Percentiles rank a stretch among this genome's conserved stretches.
These are phyloP conservation scores for Dicerorhinus sumatrensis DNA, from an alignment of 2,113 vertebrate genomes.

Conservation along the genomic window DNA sequence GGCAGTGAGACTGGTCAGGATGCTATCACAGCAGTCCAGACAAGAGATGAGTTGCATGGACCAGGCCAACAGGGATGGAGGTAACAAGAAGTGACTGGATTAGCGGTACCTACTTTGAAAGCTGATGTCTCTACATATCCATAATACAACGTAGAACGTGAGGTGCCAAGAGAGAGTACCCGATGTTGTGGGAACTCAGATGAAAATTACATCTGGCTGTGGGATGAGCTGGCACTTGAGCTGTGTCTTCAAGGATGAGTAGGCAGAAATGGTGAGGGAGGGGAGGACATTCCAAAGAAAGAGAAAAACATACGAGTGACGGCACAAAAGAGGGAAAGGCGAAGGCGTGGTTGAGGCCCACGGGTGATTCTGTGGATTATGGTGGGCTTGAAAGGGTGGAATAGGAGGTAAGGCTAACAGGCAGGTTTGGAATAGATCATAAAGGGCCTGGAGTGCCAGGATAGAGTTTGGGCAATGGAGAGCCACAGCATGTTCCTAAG, in stretches of 20 bases:
- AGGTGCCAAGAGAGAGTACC: slow-evolving; percentile 61
- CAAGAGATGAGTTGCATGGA: neutral
- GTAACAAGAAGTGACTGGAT: neutral
- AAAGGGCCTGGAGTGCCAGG: no score
- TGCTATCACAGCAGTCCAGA: neutral
- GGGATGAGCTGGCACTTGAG: slow-evolving; percentile 73
- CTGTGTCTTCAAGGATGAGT: slow-evolving; percentile 72
- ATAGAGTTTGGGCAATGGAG: neutral
- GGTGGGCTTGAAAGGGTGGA: neutral
- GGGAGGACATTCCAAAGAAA: slow-evolving; percentile 57
- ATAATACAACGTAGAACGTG: neutral
- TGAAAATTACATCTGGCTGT: slow-evolving; percentile 65
- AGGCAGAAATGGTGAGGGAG: slow-evolving; percentile 60
- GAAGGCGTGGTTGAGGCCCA: neutral
- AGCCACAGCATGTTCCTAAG: neutral
- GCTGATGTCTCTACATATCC: neutral
- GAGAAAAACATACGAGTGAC: neutral
- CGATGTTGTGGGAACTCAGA: slow-evolving; percentile 52
- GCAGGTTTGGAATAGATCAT: neutral
- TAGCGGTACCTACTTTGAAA: neutral
- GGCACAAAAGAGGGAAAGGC: neutral
- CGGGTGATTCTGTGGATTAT: neutral
- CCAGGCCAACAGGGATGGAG: neutral
- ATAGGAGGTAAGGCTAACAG: neutral
- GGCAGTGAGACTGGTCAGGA: neutral